Evolutionary conservation across 2,888 invertebrate species (phyloP).

Genomic region (Hecatera dysodea): DNA sequence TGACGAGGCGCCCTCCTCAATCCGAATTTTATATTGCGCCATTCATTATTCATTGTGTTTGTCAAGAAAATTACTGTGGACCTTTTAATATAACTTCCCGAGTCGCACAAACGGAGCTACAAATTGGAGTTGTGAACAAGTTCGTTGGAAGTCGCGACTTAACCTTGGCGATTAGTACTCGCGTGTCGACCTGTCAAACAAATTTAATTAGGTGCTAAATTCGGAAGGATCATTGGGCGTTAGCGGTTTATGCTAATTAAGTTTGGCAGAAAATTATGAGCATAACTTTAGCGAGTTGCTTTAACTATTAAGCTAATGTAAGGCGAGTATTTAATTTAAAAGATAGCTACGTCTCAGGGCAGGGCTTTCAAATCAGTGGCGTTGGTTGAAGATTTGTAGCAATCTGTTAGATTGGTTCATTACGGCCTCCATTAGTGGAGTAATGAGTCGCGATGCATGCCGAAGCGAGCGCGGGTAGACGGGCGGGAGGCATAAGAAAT

Average conservation of each 20-base stretch:
- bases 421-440: slow-evolving; percentile 89
- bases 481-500: slow-evolving; percentile 59
- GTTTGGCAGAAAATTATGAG: slow-evolving; percentile 23
- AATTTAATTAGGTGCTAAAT: slow-evolving; percentile 84
- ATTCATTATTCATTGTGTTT: slow-evolving; percentile 90
- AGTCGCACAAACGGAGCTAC: slow-evolving; percentile 84
- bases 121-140: slow-evolving; percentile 87
- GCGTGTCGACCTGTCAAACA: slow-evolving; percentile 81
- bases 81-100: slow-evolving; percentile 90
- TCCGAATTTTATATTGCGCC: slow-evolving; percentile 89
- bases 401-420: slow-evolving; percentile 91
- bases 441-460: slow-evolving; percentile 90
- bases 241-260: slow-evolving; percentile 53
- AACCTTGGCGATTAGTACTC: slow-evolving; percentile 84
- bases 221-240: slow-evolving; percentile 78
- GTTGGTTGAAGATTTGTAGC: slow-evolving; percentile 88
- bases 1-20: slow-evolving; percentile 86
- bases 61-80: slow-evolving; percentile 89
- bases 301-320: slow-evolving; percentile 46
- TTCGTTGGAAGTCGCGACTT: slow-evolving; percentile 79
- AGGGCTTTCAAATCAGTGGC: slow-evolving; percentile 87
- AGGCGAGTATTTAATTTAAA: slow-evolving; percentile 81
- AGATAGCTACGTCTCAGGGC: slow-evolving; percentile 74
- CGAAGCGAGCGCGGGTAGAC: slow-evolving; percentile 75
- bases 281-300: slow-evolving; percentile 22